These are phyloP conservation scores for Lasioglossum lativentre DNA, from an alignment of 2,888 invertebrate species.

Conservation along the genomic window DNA sequence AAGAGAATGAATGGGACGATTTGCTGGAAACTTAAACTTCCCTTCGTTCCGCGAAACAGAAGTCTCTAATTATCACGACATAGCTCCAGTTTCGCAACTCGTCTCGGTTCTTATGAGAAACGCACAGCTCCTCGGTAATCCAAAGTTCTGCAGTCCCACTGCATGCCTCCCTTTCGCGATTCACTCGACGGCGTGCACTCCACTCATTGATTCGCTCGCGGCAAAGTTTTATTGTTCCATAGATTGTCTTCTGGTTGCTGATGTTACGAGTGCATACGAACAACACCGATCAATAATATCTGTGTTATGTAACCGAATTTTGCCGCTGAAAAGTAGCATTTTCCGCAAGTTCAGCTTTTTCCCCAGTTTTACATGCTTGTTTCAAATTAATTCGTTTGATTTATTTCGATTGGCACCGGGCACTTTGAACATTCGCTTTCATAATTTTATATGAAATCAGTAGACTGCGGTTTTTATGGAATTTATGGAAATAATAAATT, in stretches of 20 bases:
- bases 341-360: not conserved
- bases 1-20: slow-evolving; percentile 55
- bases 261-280: not conserved
- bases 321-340: not conserved
- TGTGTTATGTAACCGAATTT: not conserved
- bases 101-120: slow-evolving; percentile 54
- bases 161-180: slow-evolving; percentile 30
- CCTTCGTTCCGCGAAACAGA: slow-evolving; percentile 60
- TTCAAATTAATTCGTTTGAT: not conserved
- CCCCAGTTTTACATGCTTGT: not conserved
- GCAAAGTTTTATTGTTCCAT: slow-evolving; percentile 43
- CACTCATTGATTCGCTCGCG: slow-evolving; percentile 44
- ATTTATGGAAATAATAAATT: not conserved
- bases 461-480: not conserved
- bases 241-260: not conserved
- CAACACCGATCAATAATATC: not conserved
- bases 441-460: not conserved
- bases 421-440: not conserved
- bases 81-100: slow-evolving; percentile 62
- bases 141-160: slow-evolving; percentile 30
- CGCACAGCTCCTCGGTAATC: slow-evolving; percentile 53
- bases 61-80: slow-evolving; percentile 68
- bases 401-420: not conserved
- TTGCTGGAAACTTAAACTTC: slow-evolving; percentile 60
- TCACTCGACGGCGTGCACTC: slow-evolving; percentile 26